Conservation (phyloP, 2,888 invertebrate species). For the Pediacus dermestoides region DNA sequence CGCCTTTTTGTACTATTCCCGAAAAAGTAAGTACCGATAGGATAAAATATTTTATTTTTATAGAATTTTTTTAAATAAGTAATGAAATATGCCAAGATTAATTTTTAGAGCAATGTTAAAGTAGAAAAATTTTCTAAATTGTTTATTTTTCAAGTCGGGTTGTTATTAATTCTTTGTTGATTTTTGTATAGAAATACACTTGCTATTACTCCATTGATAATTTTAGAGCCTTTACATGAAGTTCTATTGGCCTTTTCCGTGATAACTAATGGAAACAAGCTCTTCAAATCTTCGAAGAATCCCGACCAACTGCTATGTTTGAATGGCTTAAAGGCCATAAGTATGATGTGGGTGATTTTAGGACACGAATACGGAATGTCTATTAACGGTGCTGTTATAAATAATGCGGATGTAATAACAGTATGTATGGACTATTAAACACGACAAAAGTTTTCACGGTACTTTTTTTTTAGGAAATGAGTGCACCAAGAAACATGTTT, state of each 20-base stretch:
- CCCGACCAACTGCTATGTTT: slow-evolving; percentile 41
- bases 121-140: too few relatives aligned
- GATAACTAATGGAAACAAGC: slow-evolving; percentile 15
- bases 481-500: slow-evolving; percentile 14
- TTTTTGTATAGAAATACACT: slow-evolving; percentile 2
- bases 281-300: slow-evolving; percentile 10
- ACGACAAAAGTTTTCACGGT: too few relatives aligned
- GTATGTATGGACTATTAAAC: slow-evolving; percentile 11
- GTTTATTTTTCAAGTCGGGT: too few relatives aligned
- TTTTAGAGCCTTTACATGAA: slow-evolving; percentile 9
- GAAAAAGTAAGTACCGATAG: slow-evolving; percentile 1
- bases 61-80: too few relatives aligned
- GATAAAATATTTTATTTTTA: slow-evolving; percentile 1
- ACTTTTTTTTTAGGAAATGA: slow-evolving; percentile 3
- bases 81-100: too few relatives aligned
- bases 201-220: too few relatives aligned
- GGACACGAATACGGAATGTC: slow-evolving; percentile 43
- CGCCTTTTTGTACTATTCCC: slow-evolving; percentile 1
- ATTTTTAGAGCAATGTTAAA: too few relatives aligned
- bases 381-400: slow-evolving; percentile 11
- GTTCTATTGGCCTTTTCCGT: slow-evolving; percentile 15
- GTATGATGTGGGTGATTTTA: slow-evolving; percentile 28
- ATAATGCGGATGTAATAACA: slow-evolving; percentile 11
- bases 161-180: too few relatives aligned
- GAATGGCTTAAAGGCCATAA: slow-evolving; percentile 47